A percentile compares a stretch with the other conserved stretches of the same genome.
These are phyloP conservation scores for Girardia tigrina DNA, from an alignment of 2,888 invertebrate species.

Conservation along the genomic window DNA sequence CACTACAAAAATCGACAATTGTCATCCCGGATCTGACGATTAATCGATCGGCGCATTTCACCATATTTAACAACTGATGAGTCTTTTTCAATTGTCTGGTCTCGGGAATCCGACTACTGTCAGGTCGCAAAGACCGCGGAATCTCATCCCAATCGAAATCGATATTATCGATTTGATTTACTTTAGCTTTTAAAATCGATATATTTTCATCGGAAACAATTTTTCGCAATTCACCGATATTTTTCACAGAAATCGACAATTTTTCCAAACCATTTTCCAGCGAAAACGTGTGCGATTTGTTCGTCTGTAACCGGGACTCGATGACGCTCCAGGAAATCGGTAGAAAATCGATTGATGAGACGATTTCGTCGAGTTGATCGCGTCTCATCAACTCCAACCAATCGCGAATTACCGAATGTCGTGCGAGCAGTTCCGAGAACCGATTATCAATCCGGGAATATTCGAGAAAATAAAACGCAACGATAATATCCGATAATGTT, in stretches of 20 bases:
- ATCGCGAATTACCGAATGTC: background rate
- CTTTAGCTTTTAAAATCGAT: background rate
- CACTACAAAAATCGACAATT: slow-evolving; percentile 84
- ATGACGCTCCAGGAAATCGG: background rate
- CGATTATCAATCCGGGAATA: background rate
- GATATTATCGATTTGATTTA: background rate
- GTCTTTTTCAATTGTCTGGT: slow-evolving; percentile 64
- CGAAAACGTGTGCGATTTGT: background rate
- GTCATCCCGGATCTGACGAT: slow-evolving; percentile 57
- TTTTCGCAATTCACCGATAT: background rate
- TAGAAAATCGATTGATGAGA: background rate
- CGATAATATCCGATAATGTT: slow-evolving; percentile 27
- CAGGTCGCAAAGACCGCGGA: slow-evolving; percentile 28
- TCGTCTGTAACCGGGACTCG: background rate
- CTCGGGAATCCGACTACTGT: slow-evolving; percentile 58
- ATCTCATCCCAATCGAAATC: slow-evolving; percentile 28
- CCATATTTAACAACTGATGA: slow-evolving; percentile 71
- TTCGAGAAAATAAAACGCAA: slow-evolving; percentile 18
- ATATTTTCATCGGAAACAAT: background rate
- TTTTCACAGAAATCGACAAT: slow-evolving; percentile 10
- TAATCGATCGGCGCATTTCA: slow-evolving; percentile 62
- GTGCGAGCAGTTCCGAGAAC: background rate
- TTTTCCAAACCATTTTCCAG: background rate
- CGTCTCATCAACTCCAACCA: slow-evolving; percentile 24
- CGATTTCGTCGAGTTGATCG: background rate